These are phyloP conservation scores for Drosophila kikkawai DNA, from an alignment of 1,140 invertebrate species.

Conservation along the genomic window DNA sequence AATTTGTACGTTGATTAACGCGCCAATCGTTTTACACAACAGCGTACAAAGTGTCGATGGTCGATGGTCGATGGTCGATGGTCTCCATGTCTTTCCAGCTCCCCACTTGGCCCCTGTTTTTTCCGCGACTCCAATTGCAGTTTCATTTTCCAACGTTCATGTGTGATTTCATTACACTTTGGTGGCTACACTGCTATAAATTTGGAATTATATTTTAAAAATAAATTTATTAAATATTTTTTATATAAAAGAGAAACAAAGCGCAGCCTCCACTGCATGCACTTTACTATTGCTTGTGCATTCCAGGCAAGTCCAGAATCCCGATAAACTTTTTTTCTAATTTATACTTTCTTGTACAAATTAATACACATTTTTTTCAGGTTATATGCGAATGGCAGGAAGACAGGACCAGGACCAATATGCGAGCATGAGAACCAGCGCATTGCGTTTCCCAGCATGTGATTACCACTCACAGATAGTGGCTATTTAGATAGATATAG, in stretches of 20 bases:
- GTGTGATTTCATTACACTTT: constrained; percentile 80
- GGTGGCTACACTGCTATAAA: constrained; percentile 11
- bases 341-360: background rate
- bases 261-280: background rate
- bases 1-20: constrained; percentile 83
- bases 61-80: constrained; percentile 52
- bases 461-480: constrained; percentile 79
- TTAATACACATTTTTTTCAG: background rate
- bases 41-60: constrained; percentile 77
- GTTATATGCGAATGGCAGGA: constrained; percentile 47
- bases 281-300: background rate
- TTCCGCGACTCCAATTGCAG: constrained; percentile 10
- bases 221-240: background rate
- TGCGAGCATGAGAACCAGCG: constrained; percentile 52
- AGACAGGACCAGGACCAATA: constrained; percentile 29
- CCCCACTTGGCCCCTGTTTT: background rate
- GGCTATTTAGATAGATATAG: constrained; percentile 20
- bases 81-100: constrained; percentile 30
- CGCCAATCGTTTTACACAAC: constrained; percentile 83
- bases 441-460: constrained; percentile 63
- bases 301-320: background rate
- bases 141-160: constrained; percentile 46
- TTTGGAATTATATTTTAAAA: background rate
- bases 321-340: too few species aligned
- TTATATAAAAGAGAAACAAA: background rate